phyloP scores from a whole-genome alignment of 2,888 invertebrate genomes.

The Tipula lateralis region DNA sequence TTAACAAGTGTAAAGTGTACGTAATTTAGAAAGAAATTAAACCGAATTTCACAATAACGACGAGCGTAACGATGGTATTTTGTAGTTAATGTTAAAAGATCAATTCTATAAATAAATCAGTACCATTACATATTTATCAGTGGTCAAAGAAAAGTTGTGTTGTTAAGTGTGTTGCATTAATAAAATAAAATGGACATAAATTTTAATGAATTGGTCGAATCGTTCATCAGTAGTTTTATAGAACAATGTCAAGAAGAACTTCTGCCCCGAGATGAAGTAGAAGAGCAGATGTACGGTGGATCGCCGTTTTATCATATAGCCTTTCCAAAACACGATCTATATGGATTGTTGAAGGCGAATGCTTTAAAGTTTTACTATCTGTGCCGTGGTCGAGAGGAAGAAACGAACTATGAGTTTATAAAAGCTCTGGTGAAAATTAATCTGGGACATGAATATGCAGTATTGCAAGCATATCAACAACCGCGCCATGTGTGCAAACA shows the following conservation, averaged over 20 bases:
- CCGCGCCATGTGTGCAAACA: background rate
- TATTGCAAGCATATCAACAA: background rate
- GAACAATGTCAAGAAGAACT: background rate
- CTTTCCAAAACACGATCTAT: background rate
- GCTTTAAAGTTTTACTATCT: background rate
- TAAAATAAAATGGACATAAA: background rate
- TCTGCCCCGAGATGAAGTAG: background rate
- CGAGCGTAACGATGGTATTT: no score
- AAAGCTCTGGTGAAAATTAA: background rate
- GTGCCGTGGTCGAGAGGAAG: background rate
- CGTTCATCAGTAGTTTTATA: background rate
- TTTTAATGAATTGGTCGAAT: background rate
- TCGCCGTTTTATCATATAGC: background rate
- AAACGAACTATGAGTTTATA: background rate
- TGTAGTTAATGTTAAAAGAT: no score
- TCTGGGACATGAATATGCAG: background rate
- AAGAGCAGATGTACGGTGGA: background rate
- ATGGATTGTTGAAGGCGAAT: background rate
- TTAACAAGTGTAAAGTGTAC: no score
- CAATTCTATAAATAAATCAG: no score
- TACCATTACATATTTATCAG: no score
- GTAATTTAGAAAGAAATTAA: no score
- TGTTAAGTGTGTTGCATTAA: background rate
- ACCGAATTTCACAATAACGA: no score
- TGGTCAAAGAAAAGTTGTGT: no score